Evolutionary conservation across 1,140 invertebrate genomes (phyloP), one percentile per base, ranked within the genome.

Genomic region (Brachionus asplanchnoidis): DNA sequence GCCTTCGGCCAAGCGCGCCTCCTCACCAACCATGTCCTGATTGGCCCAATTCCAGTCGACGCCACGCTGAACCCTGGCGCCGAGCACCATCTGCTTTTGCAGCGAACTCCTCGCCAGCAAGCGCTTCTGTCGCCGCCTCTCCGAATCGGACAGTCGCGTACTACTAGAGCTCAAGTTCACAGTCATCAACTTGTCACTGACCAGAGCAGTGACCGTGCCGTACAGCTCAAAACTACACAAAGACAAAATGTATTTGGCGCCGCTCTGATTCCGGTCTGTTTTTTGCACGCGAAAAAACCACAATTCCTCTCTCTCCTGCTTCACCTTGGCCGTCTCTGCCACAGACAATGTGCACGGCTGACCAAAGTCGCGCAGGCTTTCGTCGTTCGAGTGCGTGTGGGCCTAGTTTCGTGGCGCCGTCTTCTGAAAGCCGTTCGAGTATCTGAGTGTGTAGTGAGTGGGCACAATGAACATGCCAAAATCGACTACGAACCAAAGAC

Each of bases 31-130:
- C 60, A 96, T 96, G 91, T 98, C 97, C 89, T 99, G 97, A 91
- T 97, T 95, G 80, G 95, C 91, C 97, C 97, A 99, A 88, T 97
- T 97, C 97, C 97, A 99, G 91, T 99, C 97, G 60, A 97, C 92
- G 9, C 96, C 96, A 68, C 96, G 92, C 11, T 95, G 92, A 9
- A 98, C 96, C 84, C 95, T 90, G 12, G 95, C 95, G 32, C 96
- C 96, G 8, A 94, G 93, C 1, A 93, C 92, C 90, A 98, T 93
- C 88, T 94, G 94, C 88, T 93, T 94, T 23, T 95, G 91, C 84
- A 94, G 88, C 85, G 91, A 89, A 12, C 87, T 89, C 14, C 86
- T n/a, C 88, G 85, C n/a, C 88, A 87, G 7, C 89, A 93, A 91
- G 83, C 93, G 92, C 2, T 95, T 91, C 42, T 94, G 88, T 85